Base-by-base conservation (phyloP, 2,888 invertebrate species). In the Brachyopa scutellaris region DNA sequence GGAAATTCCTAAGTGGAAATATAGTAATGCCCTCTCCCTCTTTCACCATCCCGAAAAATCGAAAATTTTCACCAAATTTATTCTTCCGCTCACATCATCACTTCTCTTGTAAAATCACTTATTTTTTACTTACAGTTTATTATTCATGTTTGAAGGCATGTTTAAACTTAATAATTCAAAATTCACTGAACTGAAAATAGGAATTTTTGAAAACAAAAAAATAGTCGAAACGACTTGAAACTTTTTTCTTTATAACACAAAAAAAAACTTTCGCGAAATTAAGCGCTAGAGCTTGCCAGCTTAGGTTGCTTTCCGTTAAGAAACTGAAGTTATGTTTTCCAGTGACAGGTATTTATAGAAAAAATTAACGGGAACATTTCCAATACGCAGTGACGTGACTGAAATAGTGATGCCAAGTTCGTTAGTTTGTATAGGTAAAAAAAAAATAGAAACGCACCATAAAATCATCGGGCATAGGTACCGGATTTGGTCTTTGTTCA, bases 111-210 rank as follows among this genome's bases (percentile, higher is more conserved):
- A 9, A 66, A 9, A 29, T 64, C 77, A 61, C 61, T 61, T 31
- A 55, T 61, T 38, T 13, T 85, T 86, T 89, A 89, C 89, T 90
- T 89, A 89, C 89, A 89, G 89, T 89, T 90, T 89, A 90, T 90
- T 89, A 90, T 89, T 89, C 90, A 89, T 89, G 86, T 86, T 89
- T 86, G 90, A 89, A 87, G 89, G 89, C 89, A 89, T 89, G 85
- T 88, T 90, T 80, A 88, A 86, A 86, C 86, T 86, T 87, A 88
- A 86, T 89, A 87, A 86, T 88, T 88, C 86, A 85, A 87, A 87
- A 67, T 88, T 86, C 85, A 87, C 73, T 79, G 61, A 86, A 86
- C 87, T 87, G 86, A 77, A 82, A 77, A 45, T 31, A 17, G 57
- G 47, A 72, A 66, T 49, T 70, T 31, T 45, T n/a, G 19, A 11